Evolutionary conservation across 2,797 vertebrate genomes (phyloP), one percentile per base, ranked within the genome.

Genomic region (Acipenser oxyrinchus): DNA sequence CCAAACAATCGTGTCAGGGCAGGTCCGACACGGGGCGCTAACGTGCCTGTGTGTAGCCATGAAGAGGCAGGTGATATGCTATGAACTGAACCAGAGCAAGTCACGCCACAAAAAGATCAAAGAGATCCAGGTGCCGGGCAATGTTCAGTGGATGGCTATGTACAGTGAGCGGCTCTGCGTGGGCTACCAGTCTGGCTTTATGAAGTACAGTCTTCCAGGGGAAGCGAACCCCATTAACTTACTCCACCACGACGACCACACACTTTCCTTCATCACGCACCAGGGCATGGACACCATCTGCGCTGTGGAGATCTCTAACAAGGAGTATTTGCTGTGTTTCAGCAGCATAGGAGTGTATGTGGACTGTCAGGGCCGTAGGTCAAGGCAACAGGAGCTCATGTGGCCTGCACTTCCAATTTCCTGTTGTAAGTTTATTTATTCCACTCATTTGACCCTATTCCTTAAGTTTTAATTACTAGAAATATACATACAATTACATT

Each of bases 281-380:
- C 90, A 94, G 73, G 81, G 80, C 66, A 88, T 93, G 75, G 94
- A 96, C 0, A 91, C 97, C 62, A 89, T 97, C 70, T 97, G 95
- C 0, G 93, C 95, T 0, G 96, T 99, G 71, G 96, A 98, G 83
- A 96, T 99, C 76, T 99, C 96, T 78, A 91, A 80, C 84, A 99
- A 98, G 81, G 97, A 99, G 82, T 92, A 95, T 76, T 90, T 99
- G 86, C 90, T 99, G 87, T 99, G 96, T 91, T 99, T 99, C 91
- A 95, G 87, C 83, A 84, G 89, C 88, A 93, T 98, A 11, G 97
- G 95, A 8, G 79, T 99, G 70, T 99, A 98, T 18, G 94, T 97
- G 64, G 97, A 99, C 88, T 96, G 93, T 58, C 95, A 99, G 83
- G 97, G 97, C 63, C 93, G 95, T 68, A 88, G 97, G 74, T 99